Evolutionary conservation across 2,888 invertebrate species (phyloP).

Genomic region (Drosophila pegasa): DNA sequence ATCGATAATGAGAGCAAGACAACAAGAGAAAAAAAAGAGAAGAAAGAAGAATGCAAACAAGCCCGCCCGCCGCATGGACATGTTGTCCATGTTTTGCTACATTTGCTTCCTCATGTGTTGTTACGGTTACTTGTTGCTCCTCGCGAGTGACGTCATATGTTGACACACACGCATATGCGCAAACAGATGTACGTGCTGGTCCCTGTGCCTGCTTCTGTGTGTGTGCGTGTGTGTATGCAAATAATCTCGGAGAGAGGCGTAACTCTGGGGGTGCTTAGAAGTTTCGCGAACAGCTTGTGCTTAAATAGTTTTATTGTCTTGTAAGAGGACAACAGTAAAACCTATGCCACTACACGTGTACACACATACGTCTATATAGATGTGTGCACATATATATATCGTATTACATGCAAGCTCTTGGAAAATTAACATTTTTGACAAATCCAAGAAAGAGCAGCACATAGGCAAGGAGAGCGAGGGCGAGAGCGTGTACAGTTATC

Average conservation of each 20-base stretch:
- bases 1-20: conserved; percentile 48
- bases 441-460: not conserved
- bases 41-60: conserved; percentile 11
- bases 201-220: not conserved
- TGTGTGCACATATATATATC: not conserved
- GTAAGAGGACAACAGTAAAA: not conserved
- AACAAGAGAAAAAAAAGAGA: conserved; percentile 23
- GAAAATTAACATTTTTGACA: conserved; percentile 1
- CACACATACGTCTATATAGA: not conserved
- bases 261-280: conserved; percentile 26
- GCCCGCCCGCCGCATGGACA: conserved; percentile 19
- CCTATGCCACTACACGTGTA: not conserved
- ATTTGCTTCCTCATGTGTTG: conserved; percentile 39
- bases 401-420: conserved; percentile 3
- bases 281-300: conserved; percentile 1
- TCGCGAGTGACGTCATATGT: conserved; percentile 33
- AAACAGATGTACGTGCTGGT: not conserved
- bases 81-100: conserved; percentile 17
- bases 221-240: not conserved
- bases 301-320: conserved; percentile 5
- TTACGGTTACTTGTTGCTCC: conserved; percentile 49
- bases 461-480: not conserved
- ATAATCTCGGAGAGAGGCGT: conserved; percentile 21
- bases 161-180: conserved; percentile 15
- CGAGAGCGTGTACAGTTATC: conserved; percentile 1